Conservation (phyloP, 2,797 vertebrate species). For the Crenuchus spilurus region DNA sequence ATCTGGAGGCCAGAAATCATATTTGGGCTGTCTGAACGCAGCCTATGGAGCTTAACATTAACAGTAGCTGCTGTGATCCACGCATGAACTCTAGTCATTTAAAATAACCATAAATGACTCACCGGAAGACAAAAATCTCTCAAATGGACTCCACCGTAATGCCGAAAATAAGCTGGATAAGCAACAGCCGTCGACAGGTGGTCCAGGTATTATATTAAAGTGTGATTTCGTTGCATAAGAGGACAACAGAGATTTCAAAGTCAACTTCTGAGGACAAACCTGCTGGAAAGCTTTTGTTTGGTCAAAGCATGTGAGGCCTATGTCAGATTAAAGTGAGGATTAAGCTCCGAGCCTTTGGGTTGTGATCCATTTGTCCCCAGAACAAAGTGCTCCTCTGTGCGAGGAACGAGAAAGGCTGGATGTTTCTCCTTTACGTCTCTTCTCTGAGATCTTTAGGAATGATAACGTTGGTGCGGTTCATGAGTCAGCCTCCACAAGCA, state of each 20-base stretch:
- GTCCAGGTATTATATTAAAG: constrained; percentile 23
- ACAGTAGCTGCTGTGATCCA: too few species aligned
- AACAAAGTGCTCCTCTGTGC: constrained; percentile 2
- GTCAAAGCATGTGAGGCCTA: constrained; percentile 19
- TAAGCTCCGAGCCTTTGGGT: constrained; percentile 30
- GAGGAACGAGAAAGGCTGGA: background rate
- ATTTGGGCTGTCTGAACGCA: too few species aligned
- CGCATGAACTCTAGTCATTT: too few species aligned
- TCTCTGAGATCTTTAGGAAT: background rate
- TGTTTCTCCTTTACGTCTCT: constrained; percentile 5
- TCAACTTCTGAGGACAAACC: constrained; percentile 11
- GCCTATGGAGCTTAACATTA: too few species aligned
- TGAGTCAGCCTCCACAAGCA: too few species aligned
- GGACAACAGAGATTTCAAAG: constrained; percentile 26
- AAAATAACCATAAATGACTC: too few species aligned
- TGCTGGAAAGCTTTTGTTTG: constrained; percentile 5
- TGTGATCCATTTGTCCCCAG: constrained; percentile 28
- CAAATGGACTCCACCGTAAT: too few species aligned
- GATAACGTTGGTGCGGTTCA: too few species aligned
- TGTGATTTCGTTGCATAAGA: constrained; percentile 7
- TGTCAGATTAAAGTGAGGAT: constrained; percentile 39
- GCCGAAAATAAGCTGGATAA: too few species aligned
- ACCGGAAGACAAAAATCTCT: too few species aligned
- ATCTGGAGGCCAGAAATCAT: too few species aligned
- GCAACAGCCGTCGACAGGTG: background rate